phyloP scores from a whole-genome alignment of 2,797 vertebrate genomes.

The Trichosurus vulpecula region DNA sequence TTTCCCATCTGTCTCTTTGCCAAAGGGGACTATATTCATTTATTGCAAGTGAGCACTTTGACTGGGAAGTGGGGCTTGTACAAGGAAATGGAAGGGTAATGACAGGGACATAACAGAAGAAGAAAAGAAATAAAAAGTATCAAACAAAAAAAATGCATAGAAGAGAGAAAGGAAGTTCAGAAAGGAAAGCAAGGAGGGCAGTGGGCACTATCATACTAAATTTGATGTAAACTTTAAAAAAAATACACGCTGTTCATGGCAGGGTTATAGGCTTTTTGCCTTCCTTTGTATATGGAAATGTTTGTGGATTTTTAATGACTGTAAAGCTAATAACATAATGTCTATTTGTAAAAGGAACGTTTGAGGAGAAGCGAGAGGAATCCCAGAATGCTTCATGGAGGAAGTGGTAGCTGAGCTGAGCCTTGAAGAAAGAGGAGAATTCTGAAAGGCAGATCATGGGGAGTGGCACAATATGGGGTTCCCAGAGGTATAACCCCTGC shows the following conservation, averaged over 20 bases:
- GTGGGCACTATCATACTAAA: neutral
- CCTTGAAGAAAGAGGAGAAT: neutral
- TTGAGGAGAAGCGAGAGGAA: neutral
- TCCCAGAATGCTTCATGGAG: neutral
- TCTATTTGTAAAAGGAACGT: neutral
- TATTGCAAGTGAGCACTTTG: neutral
- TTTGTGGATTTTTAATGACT: neutral
- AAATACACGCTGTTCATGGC: neutral
- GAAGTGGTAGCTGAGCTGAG: neutral
- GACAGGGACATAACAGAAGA: neutral
- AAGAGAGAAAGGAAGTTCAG: neutral
- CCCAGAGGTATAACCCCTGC: neutral
- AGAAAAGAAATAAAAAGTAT: neutral
- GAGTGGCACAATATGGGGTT: neutral
- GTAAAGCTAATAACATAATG: neutral
- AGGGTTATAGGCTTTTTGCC: neutral
- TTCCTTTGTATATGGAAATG: neutral
- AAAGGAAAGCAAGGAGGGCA: neutral
- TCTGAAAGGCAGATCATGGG: neutral
- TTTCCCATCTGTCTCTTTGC: neutral
- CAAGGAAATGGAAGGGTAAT: neutral
- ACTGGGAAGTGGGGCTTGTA: neutral
- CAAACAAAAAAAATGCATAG: neutral
- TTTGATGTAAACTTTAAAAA: neutral
- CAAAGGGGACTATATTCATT: neutral